A percentile compares a stretch with the other conserved stretches of the same genome.
Conservation (phyloP, 1,140 invertebrate genomes). For the Euwallacea fornicatus region DNA sequence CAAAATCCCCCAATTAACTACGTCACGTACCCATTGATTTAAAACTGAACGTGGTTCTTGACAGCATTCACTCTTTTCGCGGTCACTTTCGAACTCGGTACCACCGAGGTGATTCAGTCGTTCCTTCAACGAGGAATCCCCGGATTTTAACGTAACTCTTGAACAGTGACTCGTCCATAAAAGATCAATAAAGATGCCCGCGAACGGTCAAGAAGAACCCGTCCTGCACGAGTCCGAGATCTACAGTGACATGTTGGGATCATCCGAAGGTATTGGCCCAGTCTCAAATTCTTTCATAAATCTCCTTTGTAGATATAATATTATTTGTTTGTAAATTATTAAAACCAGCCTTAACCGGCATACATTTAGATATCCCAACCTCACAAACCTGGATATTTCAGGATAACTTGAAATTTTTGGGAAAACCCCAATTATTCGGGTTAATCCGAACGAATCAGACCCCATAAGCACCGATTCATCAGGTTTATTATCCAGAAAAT, state of each 20-base stretch:
- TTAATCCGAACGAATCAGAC: too few relatives aligned
- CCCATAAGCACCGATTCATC: too few relatives aligned
- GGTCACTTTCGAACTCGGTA: slow-evolving; percentile 1
- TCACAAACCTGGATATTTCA: too few relatives aligned
- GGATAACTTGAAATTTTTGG: too few relatives aligned
- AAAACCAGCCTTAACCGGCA: too few relatives aligned
- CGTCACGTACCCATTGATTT: slow-evolving; percentile 31
- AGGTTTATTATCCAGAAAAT: too few relatives aligned
- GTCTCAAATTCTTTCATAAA: background rate
- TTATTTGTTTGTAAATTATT: too few relatives aligned
- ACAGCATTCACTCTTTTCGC: slow-evolving; percentile 12
- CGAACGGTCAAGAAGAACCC: slow-evolving; percentile 37
- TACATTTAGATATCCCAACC: too few relatives aligned
- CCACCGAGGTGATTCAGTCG: slow-evolving; percentile 38
- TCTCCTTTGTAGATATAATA: too few relatives aligned
- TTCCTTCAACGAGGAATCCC: slow-evolving; percentile 37
- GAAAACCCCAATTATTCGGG: too few relatives aligned
- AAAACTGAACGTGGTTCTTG: slow-evolving; percentile 27
- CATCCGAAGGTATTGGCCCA: slow-evolving; percentile 31
- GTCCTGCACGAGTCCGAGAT: slow-evolving; percentile 39
- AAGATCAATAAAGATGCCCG: slow-evolving; percentile 38
- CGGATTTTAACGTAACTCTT: slow-evolving; percentile 16
- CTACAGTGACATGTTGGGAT: slow-evolving; percentile 43
- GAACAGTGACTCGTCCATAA: too few relatives aligned
- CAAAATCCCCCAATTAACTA: slow-evolving; percentile 21